Evolutionary conservation across 2,797 vertebrate genomes (phyloP), one percentile per base, ranked within the genome.

Genomic region (Micromesistius poutassou): DNA sequence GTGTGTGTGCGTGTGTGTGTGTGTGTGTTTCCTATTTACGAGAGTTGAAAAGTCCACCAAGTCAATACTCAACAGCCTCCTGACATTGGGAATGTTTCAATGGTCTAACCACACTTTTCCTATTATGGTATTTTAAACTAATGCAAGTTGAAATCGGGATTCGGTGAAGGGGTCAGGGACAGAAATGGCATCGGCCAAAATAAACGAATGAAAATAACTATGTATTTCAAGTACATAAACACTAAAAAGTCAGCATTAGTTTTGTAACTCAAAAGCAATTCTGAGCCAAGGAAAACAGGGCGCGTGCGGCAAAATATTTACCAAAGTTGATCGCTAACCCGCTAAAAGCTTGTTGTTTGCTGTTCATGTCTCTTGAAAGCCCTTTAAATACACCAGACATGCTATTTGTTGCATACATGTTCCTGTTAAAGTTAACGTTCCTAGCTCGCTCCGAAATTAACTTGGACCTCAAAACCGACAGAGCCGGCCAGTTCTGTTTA

Each of bases 21-120:
- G n/a, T 30, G 77, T 33, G 76, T 25, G 55, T 50, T 72, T 72
- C 75, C 62, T 35, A 30, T 76, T 81, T 81, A 46, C 35, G 71
- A 75, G 40, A 78, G 78, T 82, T 84, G 77, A 89, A 86, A 86
- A 77, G 80, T 80, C 82, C 38, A 72, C 73, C 80, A 77, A 76
- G 76, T 75, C 76, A 72, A 77, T 74, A 74, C 55, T 73, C 10
- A 73, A 76, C 75, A 30, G 40, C 71, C 50, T 40, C 79, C 73
- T 73, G 79, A 36, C 55, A 74, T 50, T 74, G 73, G n/a, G 42
- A 77, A 62, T 22, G 66, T 78, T 28, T 30, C 10, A 62, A n/a
- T 25, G 31, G 76, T 81, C 73, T 83, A 66, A 83, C 80, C 31
- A 74, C 36, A 77, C 76, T 76, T 75, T 16, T 38, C 66, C 28